Base-by-base conservation (phyloP, 1,140 invertebrate species). In the Drosophila pseudoananassae region DNA sequence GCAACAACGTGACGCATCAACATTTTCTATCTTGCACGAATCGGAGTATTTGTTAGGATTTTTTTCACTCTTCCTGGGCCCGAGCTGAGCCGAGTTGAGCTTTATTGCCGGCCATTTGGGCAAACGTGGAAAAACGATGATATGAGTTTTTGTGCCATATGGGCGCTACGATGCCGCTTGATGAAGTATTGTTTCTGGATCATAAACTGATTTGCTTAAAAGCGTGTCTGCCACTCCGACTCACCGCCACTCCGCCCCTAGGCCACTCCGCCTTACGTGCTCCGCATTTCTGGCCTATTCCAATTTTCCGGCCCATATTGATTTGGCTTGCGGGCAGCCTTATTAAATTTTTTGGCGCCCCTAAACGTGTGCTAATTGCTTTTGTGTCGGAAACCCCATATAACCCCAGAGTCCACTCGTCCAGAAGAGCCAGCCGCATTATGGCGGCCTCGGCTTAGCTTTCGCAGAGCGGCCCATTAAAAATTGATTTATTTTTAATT, bases 401-500 rank as follows among this genome's bases (percentile, higher is more conserved):
- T 17, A 15, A 17, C 36, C 33, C 53, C 45, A n/a, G 27, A 40
- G 71, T 51, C 51, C 71, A 75, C 58, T 76, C 61, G 53, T n/a
- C 72, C 54, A 45, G 25, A 68, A 68, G 61, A 64, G 33, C 77
- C 31, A 64, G 33, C 77, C 31, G 38, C 45, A 40, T 70, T 58
- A 54, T 38, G 49, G 40, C 40, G 79, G 49, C 46, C 52, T 38
- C 43, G 46, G 57, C 33, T 58, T 52, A 43, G 73, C 60, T 54
- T 38, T 52, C 47, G 36, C 68, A 64, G 74, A 31, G 49, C 25
- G 57, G 47, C 56, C 79, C 79, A 89, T 88, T 89, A 88, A 83
- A 88, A 88, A 89, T 88, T 88, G 83, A 88, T 88, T 88, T 88
- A 88, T 88, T 88, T 88, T 88, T 88, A 88, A 88, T 88, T 88